Evolutionary conservation across 2,113 vertebrate genomes (phyloP), one percentile per base, ranked within the genome.

Genomic region (Antennarius striatus): DNA sequence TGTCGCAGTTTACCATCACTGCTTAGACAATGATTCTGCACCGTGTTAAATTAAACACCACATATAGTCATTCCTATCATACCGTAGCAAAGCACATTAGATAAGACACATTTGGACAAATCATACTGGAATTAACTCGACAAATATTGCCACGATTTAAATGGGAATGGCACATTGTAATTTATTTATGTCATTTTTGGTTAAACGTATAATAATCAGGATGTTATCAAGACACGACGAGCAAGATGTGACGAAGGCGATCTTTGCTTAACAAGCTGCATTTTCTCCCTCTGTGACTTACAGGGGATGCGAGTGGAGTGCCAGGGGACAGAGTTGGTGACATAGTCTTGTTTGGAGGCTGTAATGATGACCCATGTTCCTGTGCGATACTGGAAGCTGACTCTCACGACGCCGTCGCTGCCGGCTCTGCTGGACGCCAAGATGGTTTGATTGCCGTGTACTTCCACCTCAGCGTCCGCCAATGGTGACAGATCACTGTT

Each of bases 241-340:
- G 22, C 22, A 22, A 22, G 22, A 22, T 22, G 2, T 40, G 6
- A 45, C 3, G 10, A 48, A 12, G 16, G 10, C 28, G 50, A 12
- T 28, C 32, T 47, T 71, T 6, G 40, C 42, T 54, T 10, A 29
- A 22, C 32, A 12, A 55, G 4, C 11, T 16, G 8, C 6, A 13
- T n/a, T 22, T 56, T 32, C 54, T 1, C 14, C 52, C 22, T 40
- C 4, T 0, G n/a, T 6, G 47, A 94, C 96, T 96, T 90, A 99
- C 97, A 67, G 1, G 97, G 97, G 75, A 96, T 91, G 68, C 95
- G 94, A 91, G 84, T 94, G 85, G 97, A 96, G 1, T 94, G 94
- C 97, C 97, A 99, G 53, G 96, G 96, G 69, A 96, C 93, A 0
- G 97, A 98, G 93, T 96, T 94, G 68, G 96, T 94, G 87, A 99